These are phyloP conservation scores for Chrysolina americana DNA, from an alignment of 2,888 invertebrate genomes.

Conservation along the genomic window DNA sequence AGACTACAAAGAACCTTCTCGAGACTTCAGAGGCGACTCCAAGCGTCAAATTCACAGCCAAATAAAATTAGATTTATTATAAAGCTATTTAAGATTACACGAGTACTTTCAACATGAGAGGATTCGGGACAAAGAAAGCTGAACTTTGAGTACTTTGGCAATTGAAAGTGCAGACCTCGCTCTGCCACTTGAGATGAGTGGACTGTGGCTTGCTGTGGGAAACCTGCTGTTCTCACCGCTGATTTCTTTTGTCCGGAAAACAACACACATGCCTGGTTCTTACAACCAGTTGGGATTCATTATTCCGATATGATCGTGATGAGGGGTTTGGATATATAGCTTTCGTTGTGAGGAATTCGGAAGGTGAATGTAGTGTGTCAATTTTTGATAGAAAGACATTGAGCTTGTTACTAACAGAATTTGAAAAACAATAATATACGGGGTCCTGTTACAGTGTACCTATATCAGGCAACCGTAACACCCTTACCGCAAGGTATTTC, in stretches of 20 bases:
- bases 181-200: slow-evolving; percentile 64
- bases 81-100: slow-evolving; percentile 53
- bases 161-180: slow-evolving; percentile 57
- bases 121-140: slow-evolving; percentile 59
- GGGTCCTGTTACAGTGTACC: too few relatives aligned
- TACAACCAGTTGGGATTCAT: slow-evolving; percentile 7
- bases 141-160: slow-evolving; percentile 56
- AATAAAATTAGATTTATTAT: slow-evolving; percentile 54
- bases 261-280: slow-evolving; percentile 37
- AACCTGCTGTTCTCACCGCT: slow-evolving; percentile 61
- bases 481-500: too few relatives aligned
- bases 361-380: background rate
- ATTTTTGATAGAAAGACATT: too few relatives aligned
- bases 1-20: background rate
- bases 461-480: too few relatives aligned
- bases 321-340: too few relatives aligned
- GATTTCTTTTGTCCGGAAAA: slow-evolving; percentile 46
- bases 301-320: background rate
- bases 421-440: too few relatives aligned
- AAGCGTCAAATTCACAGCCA: slow-evolving; percentile 52
- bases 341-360: too few relatives aligned
- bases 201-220: slow-evolving; percentile 63
- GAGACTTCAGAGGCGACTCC: slow-evolving; percentile 15
- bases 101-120: slow-evolving; percentile 56
- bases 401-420: too few relatives aligned